Percentiles rank a stretch among this genome's conserved stretches.
Evolutionary conservation across 2,888 invertebrate genomes (phyloP).

Genomic region (Podabrus alpinus): DNA sequence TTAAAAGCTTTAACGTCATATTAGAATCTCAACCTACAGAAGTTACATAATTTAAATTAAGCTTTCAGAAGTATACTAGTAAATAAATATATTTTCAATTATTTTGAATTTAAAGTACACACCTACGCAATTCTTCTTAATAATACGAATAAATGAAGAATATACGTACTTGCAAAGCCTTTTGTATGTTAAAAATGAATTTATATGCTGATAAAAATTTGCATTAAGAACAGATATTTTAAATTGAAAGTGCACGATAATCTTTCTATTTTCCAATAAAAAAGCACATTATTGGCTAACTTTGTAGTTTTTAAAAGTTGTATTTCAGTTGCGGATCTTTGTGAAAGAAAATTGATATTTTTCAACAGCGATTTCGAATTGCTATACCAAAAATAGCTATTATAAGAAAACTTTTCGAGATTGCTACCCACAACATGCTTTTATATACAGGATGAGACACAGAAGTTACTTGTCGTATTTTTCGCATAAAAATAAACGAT

Average conservation of each 20-base stretch:
- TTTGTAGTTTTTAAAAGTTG: neutral
- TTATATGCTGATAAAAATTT: neutral
- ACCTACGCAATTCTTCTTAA: neutral
- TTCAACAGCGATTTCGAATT: neutral
- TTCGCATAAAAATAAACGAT: too few species aligned
- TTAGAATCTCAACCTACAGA: neutral
- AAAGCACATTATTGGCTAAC: neutral
- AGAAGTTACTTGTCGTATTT: neutral
- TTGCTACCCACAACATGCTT: neutral
- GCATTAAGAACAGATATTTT: neutral
- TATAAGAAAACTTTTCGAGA: neutral
- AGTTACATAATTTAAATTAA: neutral
- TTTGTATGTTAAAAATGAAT: neutral
- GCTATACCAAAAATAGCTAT: neutral
- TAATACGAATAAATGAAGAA: neutral
- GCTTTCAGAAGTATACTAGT: neutral
- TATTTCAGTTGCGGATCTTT: neutral
- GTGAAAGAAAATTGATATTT: neutral
- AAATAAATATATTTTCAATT: too few species aligned
- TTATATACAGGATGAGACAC: neutral
- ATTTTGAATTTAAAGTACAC: neutral
- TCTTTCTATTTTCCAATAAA: neutral
- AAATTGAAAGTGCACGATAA: neutral
- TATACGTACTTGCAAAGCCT: neutral
- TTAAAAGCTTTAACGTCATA: neutral